phyloP scores from a whole-genome alignment of 2,113 vertebrate species.

The Osmerus mordax region DNA sequence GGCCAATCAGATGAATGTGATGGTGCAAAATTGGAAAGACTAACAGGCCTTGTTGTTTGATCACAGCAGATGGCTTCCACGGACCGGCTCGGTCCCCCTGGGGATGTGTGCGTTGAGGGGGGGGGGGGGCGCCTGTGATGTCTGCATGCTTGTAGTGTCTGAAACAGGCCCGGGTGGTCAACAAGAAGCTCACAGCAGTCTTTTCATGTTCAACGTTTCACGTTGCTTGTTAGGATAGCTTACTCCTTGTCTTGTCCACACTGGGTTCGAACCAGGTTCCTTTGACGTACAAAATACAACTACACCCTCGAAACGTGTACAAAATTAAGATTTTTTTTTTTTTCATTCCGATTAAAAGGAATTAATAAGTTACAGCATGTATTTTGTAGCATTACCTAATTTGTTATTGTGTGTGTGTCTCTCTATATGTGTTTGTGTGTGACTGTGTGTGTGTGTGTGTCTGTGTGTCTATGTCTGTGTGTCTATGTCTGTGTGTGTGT shows the following conservation, averaged over 20 bases:
- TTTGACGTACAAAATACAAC: no score
- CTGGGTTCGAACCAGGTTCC: no score
- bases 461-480: not conserved
- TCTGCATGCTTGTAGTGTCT: not conserved
- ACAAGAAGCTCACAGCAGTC: no score
- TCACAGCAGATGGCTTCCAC: slow-evolving; percentile 40
- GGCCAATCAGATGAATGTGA: slow-evolving; percentile 34
- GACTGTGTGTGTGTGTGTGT: not conserved
- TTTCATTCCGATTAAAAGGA: not conserved
- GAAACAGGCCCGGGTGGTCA: no score
- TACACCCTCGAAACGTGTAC: no score
- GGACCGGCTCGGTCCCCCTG: slow-evolving; percentile 17
- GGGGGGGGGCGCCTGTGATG: not conserved
- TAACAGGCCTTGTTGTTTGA: slow-evolving; percentile 18
- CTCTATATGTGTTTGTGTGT: not conserved
- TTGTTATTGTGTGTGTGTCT: not conserved
- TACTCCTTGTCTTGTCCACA: no score
- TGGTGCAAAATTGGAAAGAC: slow-evolving; percentile 21
- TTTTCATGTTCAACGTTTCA: no score
- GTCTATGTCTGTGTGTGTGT: no score
- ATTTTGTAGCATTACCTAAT: no score
- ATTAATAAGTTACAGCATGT: no score
- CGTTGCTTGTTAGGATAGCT: no score
- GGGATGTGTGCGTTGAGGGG: slow-evolving; percentile 14
- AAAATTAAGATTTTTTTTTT: not conserved